Base-by-base conservation (phyloP, 1,140 invertebrate genomes). In the Drosophila ironensis region DNA sequence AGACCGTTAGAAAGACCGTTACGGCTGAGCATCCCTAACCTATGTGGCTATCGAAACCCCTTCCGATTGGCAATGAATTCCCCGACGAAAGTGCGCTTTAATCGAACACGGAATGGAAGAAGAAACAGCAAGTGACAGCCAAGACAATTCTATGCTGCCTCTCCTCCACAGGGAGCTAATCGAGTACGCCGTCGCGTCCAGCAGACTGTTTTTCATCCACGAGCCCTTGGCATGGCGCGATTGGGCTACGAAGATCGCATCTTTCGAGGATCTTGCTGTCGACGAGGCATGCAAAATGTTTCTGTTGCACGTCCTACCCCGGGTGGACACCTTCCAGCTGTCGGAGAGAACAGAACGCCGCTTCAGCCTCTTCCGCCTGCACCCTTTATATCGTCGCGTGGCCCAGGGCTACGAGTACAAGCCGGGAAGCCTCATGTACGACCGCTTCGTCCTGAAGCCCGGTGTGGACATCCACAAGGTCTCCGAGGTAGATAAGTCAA, bases 161-260 rank as follows among this genome's bases (percentile, higher is more conserved):
- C 44, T 3, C 1, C 24, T 17, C 2, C 24, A 17, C 14, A 4
- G 30, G 3, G 4, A 11, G 2, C 17, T 28, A 0, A 37, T 72
- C 25, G n/a, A 33, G 3, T 52, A 69, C 5, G 70, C 64, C 14
- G 33, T 35, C 12, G 4, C 8, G 3, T 44, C 56, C 0, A 30
- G 9, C 12, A 45, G 70, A 7, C 9, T 72, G 22, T 16, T 72
- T 1, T 56, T 47, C 6, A 56, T 69, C 14, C 64, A 72, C 8
- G 64, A 69, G 12, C 33, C 17, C 1, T 17, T 19, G 9, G 30
- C 40, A 4, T 56, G 52, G 52, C 4, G 19, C 2, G 52, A 27
- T 3, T 56, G 20, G 12, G 12, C 12, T 5, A 37, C 17, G 2
- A 22, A 22, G 2, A 14, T 54, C 1, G 16, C 45, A 4, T 72